phyloP scores from a whole-genome alignment of 2,797 vertebrate genomes.

The Channa striata region DNA sequence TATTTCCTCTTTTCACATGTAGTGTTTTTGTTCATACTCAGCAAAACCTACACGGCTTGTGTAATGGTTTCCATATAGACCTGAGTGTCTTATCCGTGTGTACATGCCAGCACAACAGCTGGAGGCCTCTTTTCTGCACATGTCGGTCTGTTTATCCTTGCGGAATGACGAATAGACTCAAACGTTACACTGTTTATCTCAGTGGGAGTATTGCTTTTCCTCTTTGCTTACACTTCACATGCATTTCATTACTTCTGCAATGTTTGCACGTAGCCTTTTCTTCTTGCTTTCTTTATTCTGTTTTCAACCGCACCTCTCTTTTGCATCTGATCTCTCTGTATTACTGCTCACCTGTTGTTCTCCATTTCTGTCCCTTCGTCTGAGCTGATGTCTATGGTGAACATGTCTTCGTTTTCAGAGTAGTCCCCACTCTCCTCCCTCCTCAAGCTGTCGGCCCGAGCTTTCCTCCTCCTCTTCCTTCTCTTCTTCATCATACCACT shows the following conservation, averaged over 20 bases:
- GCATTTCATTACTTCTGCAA: not conserved
- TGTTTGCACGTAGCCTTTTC: not conserved
- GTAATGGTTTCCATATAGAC: slow-evolving; percentile 16
- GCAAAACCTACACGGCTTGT: not conserved
- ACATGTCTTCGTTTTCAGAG: slow-evolving; percentile 92
- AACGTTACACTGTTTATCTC: slow-evolving; percentile 30
- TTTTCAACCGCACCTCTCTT: not conserved
- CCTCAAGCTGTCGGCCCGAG: slow-evolving; percentile 88
- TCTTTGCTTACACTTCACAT: slow-evolving; percentile 1
- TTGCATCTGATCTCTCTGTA: not conserved
- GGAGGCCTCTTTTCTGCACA: slow-evolving; percentile 16
- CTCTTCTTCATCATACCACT: slow-evolving; percentile 87
- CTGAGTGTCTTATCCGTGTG: slow-evolving; percentile 19
- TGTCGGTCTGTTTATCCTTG: slow-evolving; percentile 27
- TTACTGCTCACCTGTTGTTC: slow-evolving; percentile 56
- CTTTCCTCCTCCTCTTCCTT: slow-evolving; percentile 92
- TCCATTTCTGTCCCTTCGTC: slow-evolving; percentile 86
- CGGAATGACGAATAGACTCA: slow-evolving; percentile 14
- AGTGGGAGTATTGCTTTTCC: slow-evolving; percentile 6
- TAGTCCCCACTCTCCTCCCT: slow-evolving; percentile 89
- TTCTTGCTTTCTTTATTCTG: not conserved
- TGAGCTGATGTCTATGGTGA: slow-evolving; percentile 93
- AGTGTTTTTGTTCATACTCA: not conserved
- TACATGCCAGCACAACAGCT: slow-evolving; percentile 3
- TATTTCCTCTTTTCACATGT: slow-evolving; percentile 14